Conservation (phyloP, 1,140 invertebrate genomes). For the Neodiprion pinetum region DNA sequence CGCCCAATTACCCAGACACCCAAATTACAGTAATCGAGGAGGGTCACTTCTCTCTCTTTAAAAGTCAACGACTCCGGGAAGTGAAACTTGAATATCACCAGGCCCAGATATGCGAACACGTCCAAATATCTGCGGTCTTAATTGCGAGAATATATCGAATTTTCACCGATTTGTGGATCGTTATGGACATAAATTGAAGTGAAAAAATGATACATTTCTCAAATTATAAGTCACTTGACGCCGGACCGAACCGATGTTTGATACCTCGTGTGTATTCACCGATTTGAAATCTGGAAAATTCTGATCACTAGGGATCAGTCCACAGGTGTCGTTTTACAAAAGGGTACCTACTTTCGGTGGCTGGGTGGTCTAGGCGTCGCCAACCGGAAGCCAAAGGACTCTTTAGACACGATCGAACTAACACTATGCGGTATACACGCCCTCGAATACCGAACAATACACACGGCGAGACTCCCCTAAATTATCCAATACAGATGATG, state of each 20-base stretch:
- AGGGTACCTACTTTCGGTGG: neutral
- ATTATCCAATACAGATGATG: no score
- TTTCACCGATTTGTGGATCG: no score
- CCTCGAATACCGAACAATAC: no score
- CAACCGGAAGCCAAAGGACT: neutral
- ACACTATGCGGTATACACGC: no score
- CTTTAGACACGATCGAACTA: neutral
- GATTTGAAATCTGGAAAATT: neutral
- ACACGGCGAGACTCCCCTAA: no score
- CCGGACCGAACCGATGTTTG: no score
- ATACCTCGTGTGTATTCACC: neutral
- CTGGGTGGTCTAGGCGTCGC: neutral
- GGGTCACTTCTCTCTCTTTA: neutral
- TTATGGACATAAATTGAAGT: no score
- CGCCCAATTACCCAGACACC: neutral
- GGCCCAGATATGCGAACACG: no score
- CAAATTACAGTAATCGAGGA: neutral
- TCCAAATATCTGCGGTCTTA: no score
- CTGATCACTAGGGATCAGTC: neutral
- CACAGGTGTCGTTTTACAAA: constrained; percentile 2
- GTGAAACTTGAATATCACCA: neutral
- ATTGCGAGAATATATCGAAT: no score
- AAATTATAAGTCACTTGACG: no score
- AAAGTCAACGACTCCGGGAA: constrained; percentile 4
- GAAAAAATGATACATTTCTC: no score